These are phyloP conservation scores for Orbicella faveolata DNA, from an alignment of 64 coral and sea anemone genomes.

Conservation along the genomic window DNA sequence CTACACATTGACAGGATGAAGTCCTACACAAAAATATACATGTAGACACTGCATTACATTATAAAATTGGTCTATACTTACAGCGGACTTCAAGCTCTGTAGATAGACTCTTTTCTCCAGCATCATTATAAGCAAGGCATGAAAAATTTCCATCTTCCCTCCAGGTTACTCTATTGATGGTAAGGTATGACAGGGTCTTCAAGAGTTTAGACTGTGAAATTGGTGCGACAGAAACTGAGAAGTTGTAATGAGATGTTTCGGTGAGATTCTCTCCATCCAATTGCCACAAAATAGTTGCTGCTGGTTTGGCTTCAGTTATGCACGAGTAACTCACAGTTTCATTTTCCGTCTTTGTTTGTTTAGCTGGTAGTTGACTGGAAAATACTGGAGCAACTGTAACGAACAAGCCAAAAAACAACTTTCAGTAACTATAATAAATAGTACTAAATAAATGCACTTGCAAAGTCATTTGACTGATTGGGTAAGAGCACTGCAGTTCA, in stretches of 20 bases:
- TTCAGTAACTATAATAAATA: neutral
- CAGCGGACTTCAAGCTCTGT: slow-evolving; percentile 44
- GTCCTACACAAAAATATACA: neutral
- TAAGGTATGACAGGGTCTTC: slow-evolving; percentile 2
- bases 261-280: slow-evolving; percentile 60
- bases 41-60: neutral
- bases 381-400: slow-evolving; percentile 10
- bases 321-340: slow-evolving; percentile 68
- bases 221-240: neutral
- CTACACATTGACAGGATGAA: neutral
- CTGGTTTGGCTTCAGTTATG: slow-evolving; percentile 54
- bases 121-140: slow-evolving; percentile 62
- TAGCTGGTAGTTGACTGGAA: neutral
- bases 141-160: slow-evolving; percentile 52
- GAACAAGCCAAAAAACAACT: neutral
- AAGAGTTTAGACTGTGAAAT: neutral
- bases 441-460: no score
- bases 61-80: slow-evolving; percentile 23
- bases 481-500: no score
- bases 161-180: slow-evolving; percentile 47
- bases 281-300: slow-evolving; percentile 36
- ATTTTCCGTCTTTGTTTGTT: slow-evolving; percentile 52
- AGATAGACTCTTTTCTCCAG: slow-evolving; percentile 12
- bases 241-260: neutral
- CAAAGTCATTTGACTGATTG: no score